phyloP scores from a whole-genome alignment of 2,888 invertebrate genomes.

The Euclidia mi region DNA sequence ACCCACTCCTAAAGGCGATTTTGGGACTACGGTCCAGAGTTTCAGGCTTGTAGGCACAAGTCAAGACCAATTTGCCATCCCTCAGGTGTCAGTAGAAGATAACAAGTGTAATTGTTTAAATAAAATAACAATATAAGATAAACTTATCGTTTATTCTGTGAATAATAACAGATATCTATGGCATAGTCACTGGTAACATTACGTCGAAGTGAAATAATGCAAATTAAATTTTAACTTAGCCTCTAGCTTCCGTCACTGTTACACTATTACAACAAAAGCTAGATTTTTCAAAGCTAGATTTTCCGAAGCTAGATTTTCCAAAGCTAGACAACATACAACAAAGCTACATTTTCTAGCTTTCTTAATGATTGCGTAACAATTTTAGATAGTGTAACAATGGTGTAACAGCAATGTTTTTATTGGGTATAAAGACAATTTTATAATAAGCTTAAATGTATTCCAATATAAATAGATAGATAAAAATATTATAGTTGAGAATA shows the following conservation, averaged over 20 bases:
- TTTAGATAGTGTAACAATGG: slow-evolving; percentile 26
- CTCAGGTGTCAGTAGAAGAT: too few species aligned
- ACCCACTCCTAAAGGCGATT: too few species aligned
- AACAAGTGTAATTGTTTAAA: background rate
- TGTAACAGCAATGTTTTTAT: slow-evolving; percentile 18
- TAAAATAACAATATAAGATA: slow-evolving; percentile 54
- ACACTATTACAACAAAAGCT: slow-evolving; percentile 20
- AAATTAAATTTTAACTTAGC: slow-evolving; percentile 69
- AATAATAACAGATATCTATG: slow-evolving; percentile 86
- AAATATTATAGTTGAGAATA: slow-evolving; percentile 6
- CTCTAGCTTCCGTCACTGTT: slow-evolving; percentile 64
- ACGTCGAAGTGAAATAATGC: slow-evolving; percentile 68
- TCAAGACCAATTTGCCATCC: too few species aligned
- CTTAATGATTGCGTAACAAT: background rate
- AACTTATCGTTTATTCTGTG: slow-evolving; percentile 83
- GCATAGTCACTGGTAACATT: slow-evolving; percentile 89
- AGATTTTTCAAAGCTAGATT: slow-evolving; percentile 10
- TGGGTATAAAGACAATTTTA: slow-evolving; percentile 17
- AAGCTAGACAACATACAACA: too few species aligned
- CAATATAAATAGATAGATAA: slow-evolving; percentile 7
- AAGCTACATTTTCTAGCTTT: slow-evolving; percentile 5
- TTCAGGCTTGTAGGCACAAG: too few species aligned
- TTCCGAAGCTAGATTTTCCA: slow-evolving; percentile 5
- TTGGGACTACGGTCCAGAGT: too few species aligned
- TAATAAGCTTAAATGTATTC: slow-evolving; percentile 16